Percentiles rank a stretch among this genome's conserved stretches.
These are phyloP conservation scores for Macaria liturata DNA, from an alignment of 2,888 invertebrate genomes.

Conservation along the genomic window DNA sequence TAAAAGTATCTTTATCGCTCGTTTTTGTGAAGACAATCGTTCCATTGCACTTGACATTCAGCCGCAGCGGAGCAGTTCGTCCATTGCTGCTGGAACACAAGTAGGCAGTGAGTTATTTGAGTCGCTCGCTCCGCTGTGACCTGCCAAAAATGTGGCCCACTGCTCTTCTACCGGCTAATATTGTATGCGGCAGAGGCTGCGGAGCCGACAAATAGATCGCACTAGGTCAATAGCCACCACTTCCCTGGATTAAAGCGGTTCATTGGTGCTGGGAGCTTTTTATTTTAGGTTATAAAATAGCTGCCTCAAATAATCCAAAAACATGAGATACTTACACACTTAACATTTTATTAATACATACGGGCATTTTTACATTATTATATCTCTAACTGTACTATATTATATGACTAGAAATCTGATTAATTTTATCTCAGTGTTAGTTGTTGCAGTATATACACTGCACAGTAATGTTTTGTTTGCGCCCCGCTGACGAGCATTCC, in stretches of 20 bases:
- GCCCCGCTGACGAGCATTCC: slow-evolving; percentile 2
- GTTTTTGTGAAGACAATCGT: slow-evolving; percentile 1
- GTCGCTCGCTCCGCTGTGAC: slow-evolving; percentile 47
- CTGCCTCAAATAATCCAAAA: background rate
- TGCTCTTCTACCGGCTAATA: slow-evolving; percentile 57
- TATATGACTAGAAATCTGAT: no score
- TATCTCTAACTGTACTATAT: no score
- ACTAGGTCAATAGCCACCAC: background rate
- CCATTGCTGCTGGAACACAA: slow-evolving; percentile 10
- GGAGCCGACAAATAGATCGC: background rate
- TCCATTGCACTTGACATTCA: slow-evolving; percentile 22
- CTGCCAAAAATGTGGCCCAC: slow-evolving; percentile 76
- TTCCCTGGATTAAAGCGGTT: background rate
- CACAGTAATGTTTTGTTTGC: background rate
- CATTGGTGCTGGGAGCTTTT: no score
- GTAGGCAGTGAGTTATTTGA: slow-evolving; percentile 15
- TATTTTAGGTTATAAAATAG: no score
- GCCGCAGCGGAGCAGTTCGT: slow-evolving; percentile 10
- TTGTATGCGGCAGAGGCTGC: slow-evolving; percentile 18
- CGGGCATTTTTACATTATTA: no score
- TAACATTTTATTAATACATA: no score
- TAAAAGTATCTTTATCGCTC: slow-evolving; percentile 2
- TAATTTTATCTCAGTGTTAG: background rate
- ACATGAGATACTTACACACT: background rate
- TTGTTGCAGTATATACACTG: no score